A percentile compares a stretch with the other conserved stretches of the same genome.
phyloP scores from a whole-genome alignment of 2,888 invertebrate species.

The Drosophila neotestacea region DNA sequence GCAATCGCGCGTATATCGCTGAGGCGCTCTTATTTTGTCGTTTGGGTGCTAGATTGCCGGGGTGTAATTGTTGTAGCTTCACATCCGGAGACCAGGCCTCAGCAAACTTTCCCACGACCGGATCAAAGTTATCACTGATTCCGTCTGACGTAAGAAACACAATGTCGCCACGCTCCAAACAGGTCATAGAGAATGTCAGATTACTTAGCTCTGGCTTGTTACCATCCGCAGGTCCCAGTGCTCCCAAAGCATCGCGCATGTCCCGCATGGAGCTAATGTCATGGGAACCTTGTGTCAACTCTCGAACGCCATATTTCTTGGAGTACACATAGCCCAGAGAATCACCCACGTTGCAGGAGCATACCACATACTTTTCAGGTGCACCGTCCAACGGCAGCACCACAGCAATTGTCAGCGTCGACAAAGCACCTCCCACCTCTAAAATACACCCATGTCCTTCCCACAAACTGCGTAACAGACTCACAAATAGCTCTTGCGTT shows the following conservation, averaged over 20 bases:
- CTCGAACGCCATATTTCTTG: constrained; percentile 91
- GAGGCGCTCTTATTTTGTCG: constrained; percentile 85
- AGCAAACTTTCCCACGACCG: constrained; percentile 95
- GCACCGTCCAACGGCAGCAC: constrained; percentile 88
- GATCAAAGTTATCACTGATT: constrained; percentile 95
- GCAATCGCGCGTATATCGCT: constrained; percentile 82
- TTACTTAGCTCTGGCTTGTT: constrained; percentile 94
- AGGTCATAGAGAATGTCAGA: constrained; percentile 93
- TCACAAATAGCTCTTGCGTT: constrained; percentile 91
- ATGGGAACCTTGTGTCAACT: constrained; percentile 93
- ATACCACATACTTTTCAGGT: constrained; percentile 88
- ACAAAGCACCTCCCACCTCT: constrained; percentile 92
- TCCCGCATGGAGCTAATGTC: constrained; percentile 92
- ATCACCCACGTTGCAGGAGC: constrained; percentile 95
- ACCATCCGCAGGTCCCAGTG: constrained; percentile 94
- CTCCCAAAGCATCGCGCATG: constrained; percentile 95
- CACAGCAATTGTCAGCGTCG: constrained; percentile 93
- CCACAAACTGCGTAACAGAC: constrained; percentile 92
- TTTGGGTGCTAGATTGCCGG: constrained; percentile 78
- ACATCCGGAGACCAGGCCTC: constrained; percentile 85
- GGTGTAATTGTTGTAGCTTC: constrained; percentile 67
- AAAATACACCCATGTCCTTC: constrained; percentile 94
- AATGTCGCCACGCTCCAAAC: constrained; percentile 92
- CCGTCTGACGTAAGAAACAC: constrained; percentile 96
- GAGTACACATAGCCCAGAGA: constrained; percentile 95